A percentile compares a stretch with the other conserved stretches of the same genome.
phyloP scores from a whole-genome alignment of 1,140 invertebrate species.

The Spodoptera frugiperda region DNA sequence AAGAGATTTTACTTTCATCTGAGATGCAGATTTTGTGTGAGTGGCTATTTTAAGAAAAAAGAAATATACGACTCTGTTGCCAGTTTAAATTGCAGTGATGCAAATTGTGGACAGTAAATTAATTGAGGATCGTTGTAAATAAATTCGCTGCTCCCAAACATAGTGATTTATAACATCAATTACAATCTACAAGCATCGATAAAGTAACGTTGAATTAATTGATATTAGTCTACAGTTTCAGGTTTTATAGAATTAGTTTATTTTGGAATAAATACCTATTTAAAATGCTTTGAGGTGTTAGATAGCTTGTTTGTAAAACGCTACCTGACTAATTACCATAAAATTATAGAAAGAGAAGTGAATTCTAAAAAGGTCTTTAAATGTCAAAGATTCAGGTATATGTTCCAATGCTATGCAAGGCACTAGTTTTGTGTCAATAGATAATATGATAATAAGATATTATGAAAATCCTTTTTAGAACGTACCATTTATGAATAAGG shows the following conservation, averaged over 20 bases:
- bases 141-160: not conserved
- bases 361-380: too few species aligned
- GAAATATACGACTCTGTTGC: not conserved
- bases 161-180: constrained; percentile 4
- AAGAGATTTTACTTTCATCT: constrained; percentile 10
- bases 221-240: constrained; percentile 1
- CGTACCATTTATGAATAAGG: too few species aligned
- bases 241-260: not conserved
- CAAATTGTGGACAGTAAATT: not conserved
- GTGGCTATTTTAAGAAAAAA: too few species aligned
- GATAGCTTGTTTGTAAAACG: not conserved
- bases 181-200: not conserved
- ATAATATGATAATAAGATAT: too few species aligned
- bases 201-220: constrained; percentile 7
- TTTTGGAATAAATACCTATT: not conserved
- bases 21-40: not conserved
- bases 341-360: not conserved
- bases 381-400: too few species aligned
- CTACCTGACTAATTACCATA: not conserved
- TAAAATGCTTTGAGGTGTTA: not conserved
- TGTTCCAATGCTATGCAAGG: too few species aligned
- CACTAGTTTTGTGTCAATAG: too few species aligned
- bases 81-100: not conserved
- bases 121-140: not conserved
- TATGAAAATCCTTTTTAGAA: too few species aligned